phyloP scores from a whole-genome alignment of 2,797 vertebrate genomes.

The Premnoplex brunnescens region DNA sequence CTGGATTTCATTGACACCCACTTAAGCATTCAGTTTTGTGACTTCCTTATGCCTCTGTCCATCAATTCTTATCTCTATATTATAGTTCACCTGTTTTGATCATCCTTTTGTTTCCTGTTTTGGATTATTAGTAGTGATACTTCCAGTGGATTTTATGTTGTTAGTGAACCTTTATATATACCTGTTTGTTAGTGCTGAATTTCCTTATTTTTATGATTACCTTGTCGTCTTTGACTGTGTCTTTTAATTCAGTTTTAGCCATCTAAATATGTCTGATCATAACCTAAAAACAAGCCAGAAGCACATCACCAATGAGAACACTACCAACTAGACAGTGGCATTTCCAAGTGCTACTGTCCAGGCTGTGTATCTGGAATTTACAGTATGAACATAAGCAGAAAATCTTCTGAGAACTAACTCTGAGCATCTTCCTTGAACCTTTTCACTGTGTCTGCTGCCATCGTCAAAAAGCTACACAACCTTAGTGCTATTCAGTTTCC shows the following conservation, averaged over 20 bases:
- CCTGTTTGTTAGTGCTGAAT: neutral
- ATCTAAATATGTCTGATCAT: neutral
- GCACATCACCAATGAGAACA: neutral
- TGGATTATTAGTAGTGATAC: neutral
- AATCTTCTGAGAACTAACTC: neutral
- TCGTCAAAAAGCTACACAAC: neutral
- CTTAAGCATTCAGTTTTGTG: neutral
- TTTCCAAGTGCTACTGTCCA: neutral
- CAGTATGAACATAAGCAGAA: neutral
- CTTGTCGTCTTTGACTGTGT: neutral
- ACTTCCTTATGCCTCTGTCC: neutral
- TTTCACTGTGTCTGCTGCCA: neutral
- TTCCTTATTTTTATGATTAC: neutral
- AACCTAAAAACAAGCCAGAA: neutral
- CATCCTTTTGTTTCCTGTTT: neutral
- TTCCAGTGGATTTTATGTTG: neutral
- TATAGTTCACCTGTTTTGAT: neutral
- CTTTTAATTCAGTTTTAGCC: neutral
- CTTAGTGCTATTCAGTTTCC: neutral
- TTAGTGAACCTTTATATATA: neutral
- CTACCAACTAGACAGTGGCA: neutral
- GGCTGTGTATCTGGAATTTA: neutral
- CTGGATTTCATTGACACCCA: neutral
- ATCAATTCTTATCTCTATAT: neutral
- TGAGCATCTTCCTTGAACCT: neutral